These are phyloP conservation scores for Nannoperca australis DNA, from an alignment of 2,797 vertebrate species.

Conservation along the genomic window DNA sequence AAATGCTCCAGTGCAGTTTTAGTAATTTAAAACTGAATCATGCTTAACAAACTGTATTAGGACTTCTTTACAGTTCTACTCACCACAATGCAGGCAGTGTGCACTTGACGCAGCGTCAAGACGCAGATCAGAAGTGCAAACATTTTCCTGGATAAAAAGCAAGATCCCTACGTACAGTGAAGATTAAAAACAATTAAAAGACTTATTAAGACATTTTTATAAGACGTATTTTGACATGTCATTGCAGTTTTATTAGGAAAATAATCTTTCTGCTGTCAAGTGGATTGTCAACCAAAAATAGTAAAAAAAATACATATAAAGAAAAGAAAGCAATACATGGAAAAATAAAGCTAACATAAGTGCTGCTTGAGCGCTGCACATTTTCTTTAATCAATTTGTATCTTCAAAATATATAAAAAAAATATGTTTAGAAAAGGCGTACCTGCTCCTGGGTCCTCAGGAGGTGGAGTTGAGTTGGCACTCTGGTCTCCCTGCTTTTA, in stretches of 20 bases:
- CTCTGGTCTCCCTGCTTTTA: conserved; percentile 51
- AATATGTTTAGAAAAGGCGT: background rate
- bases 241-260: background rate
- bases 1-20: background rate
- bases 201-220: background rate
- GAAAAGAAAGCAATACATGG: no score
- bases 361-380: background rate
- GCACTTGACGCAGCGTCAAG: conserved; percentile 61
- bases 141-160: conserved; percentile 64
- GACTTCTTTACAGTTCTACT: conserved; percentile 26
- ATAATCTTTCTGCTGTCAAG: no score
- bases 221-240: background rate
- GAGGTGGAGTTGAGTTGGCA: conserved; percentile 35
- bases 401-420: background rate
- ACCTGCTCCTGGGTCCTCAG: conserved; percentile 53
- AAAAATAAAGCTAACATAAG: no score
- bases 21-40: background rate
- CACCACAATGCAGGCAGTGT: conserved; percentile 66
- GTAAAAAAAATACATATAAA: no score
- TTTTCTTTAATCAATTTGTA: background rate
- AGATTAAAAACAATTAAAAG: background rate
- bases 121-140: conserved; percentile 58
- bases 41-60: background rate
- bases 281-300: no score
- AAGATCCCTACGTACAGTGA: background rate